Base-by-base conservation (phyloP, 2,888 invertebrate species). In the Chesias legatella region DNA sequence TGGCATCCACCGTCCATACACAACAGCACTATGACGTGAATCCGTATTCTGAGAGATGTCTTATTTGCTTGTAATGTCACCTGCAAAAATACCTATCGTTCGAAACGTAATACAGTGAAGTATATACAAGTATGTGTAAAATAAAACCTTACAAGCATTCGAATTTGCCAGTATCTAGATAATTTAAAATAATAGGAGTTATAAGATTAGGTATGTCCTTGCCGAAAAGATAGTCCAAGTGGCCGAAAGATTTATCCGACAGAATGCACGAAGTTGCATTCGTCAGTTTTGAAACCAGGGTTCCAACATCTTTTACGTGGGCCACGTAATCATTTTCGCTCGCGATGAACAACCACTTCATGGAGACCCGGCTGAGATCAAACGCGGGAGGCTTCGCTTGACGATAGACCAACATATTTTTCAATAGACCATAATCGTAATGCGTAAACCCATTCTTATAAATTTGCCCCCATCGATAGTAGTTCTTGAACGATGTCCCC, bases 191-290 rank as follows among this genome's bases (percentile, higher is more conserved):
- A 17, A 56, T 50, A 6, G 63, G 60, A 1, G 63, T 66, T 31
- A 70, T 25, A 17, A 53, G 56, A 22, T 55, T 67, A 0, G 48
- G 47, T 21, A 70, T 48, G 38, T 58, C 58, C 36, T 59, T 62
- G 11, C 69, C 66, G 27, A 56, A 67, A 7, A 70, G 10, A 32
- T 60, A 70, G 36, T 68, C 70, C 22, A 70, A 46, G 48, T 70
- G 71, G 6, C 53, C 64, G 28, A 67, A 67, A 0, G 48, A 53
- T 9, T 48, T 43, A 33, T 67, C 59, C 0, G 64, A 56, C 7
- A 70, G 37, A 1, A 60, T 43, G 25, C 71, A 70, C n/a, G 53
- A 38, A 0, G 41, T 37, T 0, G 48, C 33, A 10, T 64, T 45
- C 4, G 30, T 8, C 27, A 70, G 24, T n/a, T 58, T 40, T 0